Evolutionary conservation across 2,888 invertebrate genomes (phyloP).

Genomic region (Thymelicus sylvestris): DNA sequence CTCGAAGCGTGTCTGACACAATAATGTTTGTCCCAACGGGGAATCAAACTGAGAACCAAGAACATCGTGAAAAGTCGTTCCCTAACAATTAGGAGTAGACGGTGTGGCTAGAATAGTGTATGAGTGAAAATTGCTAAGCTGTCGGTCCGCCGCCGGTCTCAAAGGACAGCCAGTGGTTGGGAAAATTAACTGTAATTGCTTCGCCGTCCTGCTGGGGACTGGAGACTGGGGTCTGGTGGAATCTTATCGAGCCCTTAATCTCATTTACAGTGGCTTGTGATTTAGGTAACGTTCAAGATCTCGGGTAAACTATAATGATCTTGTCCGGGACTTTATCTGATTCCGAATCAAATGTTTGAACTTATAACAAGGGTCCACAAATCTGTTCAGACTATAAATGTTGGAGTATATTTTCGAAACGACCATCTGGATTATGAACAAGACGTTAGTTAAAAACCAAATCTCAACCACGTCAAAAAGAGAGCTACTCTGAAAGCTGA

Average conservation of each 20-base stretch:
- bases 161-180: conserved; percentile 36
- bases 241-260: conserved; percentile 6
- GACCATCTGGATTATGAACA: too few relatives aligned
- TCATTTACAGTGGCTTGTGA: not conserved
- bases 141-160: conserved; percentile 41
- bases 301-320: not conserved
- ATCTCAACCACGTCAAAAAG: too few relatives aligned
- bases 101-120: conserved; percentile 26
- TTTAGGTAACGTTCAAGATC: conserved; percentile 6
- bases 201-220: conserved; percentile 23
- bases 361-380: too few relatives aligned
- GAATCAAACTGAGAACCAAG: not conserved
- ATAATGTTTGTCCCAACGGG: not conserved
- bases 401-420: too few relatives aligned
- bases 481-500: too few relatives aligned
- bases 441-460: too few relatives aligned
- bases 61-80: not conserved
- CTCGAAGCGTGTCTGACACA: not conserved
- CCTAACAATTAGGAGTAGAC: not conserved
- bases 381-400: too few relatives aligned
- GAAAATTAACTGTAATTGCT: conserved; percentile 48
- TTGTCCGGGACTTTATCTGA: not conserved
- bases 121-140: conserved; percentile 44
- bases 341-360: not conserved
- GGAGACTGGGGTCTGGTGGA: conserved; percentile 9